Evolutionary conservation across 2,113 vertebrate species (phyloP).

Genomic region (Percopsis transmontana): DNA sequence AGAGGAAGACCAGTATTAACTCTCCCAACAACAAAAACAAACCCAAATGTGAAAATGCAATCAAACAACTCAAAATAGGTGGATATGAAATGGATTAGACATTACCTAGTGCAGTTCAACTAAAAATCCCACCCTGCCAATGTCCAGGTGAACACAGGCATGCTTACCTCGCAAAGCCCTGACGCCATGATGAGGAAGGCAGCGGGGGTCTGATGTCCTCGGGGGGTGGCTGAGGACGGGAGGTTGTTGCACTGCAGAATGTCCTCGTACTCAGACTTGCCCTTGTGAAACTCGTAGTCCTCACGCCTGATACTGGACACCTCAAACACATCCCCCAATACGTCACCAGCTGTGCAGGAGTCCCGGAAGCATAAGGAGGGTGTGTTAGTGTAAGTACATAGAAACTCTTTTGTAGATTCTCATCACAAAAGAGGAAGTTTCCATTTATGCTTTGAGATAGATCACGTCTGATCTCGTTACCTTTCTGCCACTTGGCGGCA

Average conservation of each 20-base stretch:
- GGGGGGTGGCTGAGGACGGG: constrained; percentile 76
- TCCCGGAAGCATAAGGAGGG: background rate
- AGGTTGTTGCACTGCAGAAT: constrained; percentile 82
- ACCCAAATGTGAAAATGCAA: too few relatives aligned
- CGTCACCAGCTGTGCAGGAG: constrained; percentile 72
- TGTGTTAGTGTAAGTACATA: background rate
- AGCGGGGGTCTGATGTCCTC: constrained; percentile 81
- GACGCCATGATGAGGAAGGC: constrained; percentile 85
- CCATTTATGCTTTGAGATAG: too few relatives aligned
- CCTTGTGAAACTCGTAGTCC: constrained; percentile 82
- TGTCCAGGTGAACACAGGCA: background rate
- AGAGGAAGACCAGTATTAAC: too few relatives aligned
- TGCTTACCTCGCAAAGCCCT: constrained; percentile 78
- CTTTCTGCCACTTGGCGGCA: constrained; percentile 77
- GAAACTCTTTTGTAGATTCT: too few relatives aligned
- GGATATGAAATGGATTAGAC: too few relatives aligned
- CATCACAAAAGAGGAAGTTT: too few relatives aligned
- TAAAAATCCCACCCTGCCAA: background rate
- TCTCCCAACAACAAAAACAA: too few relatives aligned
- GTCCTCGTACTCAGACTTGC: constrained; percentile 83
- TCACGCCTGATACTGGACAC: constrained; percentile 80
- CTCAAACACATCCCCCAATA: constrained; percentile 80
- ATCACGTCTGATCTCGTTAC: constrained; percentile 47
- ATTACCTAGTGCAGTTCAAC: background rate
- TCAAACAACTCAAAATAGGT: too few relatives aligned